Evolutionary conservation across 2,797 vertebrate genomes (phyloP).

Genomic region (Neostethus bicornis): DNA sequence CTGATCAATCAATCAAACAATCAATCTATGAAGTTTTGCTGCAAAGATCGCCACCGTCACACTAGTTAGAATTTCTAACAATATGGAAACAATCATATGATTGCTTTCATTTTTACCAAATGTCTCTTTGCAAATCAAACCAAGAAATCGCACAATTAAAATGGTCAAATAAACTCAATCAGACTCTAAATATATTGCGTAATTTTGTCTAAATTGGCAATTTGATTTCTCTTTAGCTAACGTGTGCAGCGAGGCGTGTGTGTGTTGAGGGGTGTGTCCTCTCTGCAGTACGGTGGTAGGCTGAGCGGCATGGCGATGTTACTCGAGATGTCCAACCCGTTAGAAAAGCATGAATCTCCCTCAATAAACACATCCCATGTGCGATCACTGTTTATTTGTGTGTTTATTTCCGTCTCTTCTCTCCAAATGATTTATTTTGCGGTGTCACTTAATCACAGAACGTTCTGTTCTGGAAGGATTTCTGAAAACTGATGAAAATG

Average conservation of each 20-base stretch:
- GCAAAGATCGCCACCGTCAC: slow-evolving; percentile 16
- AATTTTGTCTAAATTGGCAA: too few species aligned
- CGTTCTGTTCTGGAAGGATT: slow-evolving; percentile 7
- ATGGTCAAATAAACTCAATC: too few species aligned
- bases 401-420: neutral
- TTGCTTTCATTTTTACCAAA: too few species aligned
- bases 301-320: slow-evolving; percentile 58
- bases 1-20: slow-evolving; percentile 40
- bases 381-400: neutral
- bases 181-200: too few species aligned
- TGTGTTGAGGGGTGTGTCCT: slow-evolving; percentile 75
- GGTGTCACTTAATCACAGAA: slow-evolving; percentile 11
- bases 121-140: too few species aligned
- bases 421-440: slow-evolving; percentile 5
- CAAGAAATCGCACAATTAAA: too few species aligned
- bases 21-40: slow-evolving; percentile 24
- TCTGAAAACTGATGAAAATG: slow-evolving; percentile 35
- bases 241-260: slow-evolving; percentile 65
- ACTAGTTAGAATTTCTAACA: neutral
- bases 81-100: too few species aligned
- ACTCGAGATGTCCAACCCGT: slow-evolving; percentile 56
- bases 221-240: slow-evolving; percentile 37
- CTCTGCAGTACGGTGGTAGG: slow-evolving; percentile 76
- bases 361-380: slow-evolving; percentile 17
- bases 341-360: slow-evolving; percentile 25